Base-by-base conservation (phyloP, 2,113 vertebrate genomes). In the Toxotes jaculatrix region DNA sequence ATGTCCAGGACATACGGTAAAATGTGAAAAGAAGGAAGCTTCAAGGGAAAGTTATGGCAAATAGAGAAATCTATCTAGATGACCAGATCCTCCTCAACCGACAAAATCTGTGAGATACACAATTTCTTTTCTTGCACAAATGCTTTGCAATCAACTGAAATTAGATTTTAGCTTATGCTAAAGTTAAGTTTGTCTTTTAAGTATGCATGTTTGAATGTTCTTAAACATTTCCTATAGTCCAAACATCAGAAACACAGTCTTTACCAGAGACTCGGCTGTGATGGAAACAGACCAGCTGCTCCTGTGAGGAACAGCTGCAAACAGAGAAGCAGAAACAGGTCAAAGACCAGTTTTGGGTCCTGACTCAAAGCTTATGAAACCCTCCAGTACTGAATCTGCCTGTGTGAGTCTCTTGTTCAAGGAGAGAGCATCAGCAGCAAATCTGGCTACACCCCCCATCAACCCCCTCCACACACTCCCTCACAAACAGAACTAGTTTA, bases 401-500 rank as follows among this genome's bases (percentile, higher is more conserved):
- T n/a, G 56, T 34, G 61, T 27, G 45, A 14, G 66, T 11, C 14
- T 31, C 42, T 36, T 55, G 5, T 19, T 57, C 42, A n/a, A 36
- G 53, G 16, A 49, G 45, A 27, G 8, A 34, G 69, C 5, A 51
- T 43, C 17, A 36, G 34, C 13, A 34, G 75, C 31, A 79, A 71
- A 72, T 14, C 21, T 40, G 60, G 60, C 34, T 72, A 27, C 27
- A 38, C 2, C 47, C 23, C 23, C 45, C 45, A 32, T 32, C 55
- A 65, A 27, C 23, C 60, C 17, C 17, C 7, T 27, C 10, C 31
- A 13, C 27, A 56, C 32, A 4, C 53, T 59, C 43, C 72, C 45
- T 77, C 62, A 59, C 53, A 64, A 8, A 49, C 8, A 62, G 9
- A 78, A 45, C 31, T 17, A 19, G 59, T 83, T 87, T 81, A 80